Percentiles rank a stretch among this genome's conserved stretches.
Evolutionary conservation across 37 sponge, comb jelly and placozoan species (phyloP).

Genomic region (Lycopodina hypogea): DNA sequence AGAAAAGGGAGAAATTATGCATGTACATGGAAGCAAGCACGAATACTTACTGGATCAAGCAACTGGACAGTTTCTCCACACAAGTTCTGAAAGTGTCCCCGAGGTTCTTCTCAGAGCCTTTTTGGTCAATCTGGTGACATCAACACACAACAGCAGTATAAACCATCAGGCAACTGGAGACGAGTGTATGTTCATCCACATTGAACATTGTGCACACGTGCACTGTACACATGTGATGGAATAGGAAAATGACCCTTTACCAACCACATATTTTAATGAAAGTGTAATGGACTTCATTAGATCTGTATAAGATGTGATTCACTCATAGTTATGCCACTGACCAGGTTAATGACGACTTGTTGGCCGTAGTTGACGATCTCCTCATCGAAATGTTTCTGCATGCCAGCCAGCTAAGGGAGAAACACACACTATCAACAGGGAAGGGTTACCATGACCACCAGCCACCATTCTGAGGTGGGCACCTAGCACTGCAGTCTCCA

Average conservation of each 20-base stretch:
- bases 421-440: not conserved
- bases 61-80: conserved; percentile 25
- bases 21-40: not conserved
- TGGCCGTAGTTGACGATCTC: conserved; percentile 77
- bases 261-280: no score
- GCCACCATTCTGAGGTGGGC: no score
- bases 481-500: no score
- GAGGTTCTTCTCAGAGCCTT: conserved; percentile 76
- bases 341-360: conserved; percentile 75
- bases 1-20: not conserved
- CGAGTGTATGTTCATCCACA: no score
- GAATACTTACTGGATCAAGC: conserved; percentile 44
- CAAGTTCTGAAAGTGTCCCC: conserved; percentile 57
- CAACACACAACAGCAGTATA: not conserved
- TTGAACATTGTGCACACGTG: no score
- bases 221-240: no score
- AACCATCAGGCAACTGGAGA: no score
- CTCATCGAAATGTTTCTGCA: conserved; percentile 85
- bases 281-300: no score
- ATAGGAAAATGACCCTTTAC: no score
- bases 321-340: conserved; percentile 18
- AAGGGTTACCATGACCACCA: not conserved
- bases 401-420: conserved; percentile 29
- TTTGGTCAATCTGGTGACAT: conserved; percentile 71
- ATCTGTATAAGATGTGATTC: not conserved